phyloP scores from a whole-genome alignment of 2,888 invertebrate genomes.

The Torymus tubicola region DNA sequence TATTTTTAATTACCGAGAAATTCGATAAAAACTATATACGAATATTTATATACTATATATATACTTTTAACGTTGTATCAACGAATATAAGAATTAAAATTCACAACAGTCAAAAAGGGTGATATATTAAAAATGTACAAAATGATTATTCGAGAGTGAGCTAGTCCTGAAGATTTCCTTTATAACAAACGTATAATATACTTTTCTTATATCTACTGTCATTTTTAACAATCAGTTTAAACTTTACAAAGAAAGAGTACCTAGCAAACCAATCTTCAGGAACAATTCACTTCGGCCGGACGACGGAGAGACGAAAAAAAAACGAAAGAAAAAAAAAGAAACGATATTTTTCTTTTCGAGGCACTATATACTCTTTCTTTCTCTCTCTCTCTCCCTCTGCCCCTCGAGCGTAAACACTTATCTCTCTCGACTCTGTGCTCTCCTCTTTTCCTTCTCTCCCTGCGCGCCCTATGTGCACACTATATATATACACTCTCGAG shows the following conservation, averaged over 20 bases:
- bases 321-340: constrained; percentile 8
- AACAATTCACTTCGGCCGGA: background rate
- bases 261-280: background rate
- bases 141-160: background rate
- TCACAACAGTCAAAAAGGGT: too few relatives aligned
- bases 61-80: too few relatives aligned
- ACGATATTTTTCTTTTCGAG: constrained; percentile 20
- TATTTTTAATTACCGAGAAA: background rate
- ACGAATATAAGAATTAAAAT: too few relatives aligned
- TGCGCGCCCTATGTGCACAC: background rate
- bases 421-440: constrained; percentile 32
- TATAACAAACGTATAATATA: too few relatives aligned
- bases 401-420: constrained; percentile 41
- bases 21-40: background rate
- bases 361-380: too few relatives aligned
- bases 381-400: too few relatives aligned
- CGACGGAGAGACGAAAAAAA: background rate
- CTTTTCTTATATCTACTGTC: too few relatives aligned
- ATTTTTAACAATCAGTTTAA: background rate
- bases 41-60: too few relatives aligned
- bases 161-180: background rate
- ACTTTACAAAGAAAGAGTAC: background rate
- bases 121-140: too few relatives aligned
- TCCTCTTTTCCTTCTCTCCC: background rate
- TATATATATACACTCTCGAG: background rate